A percentile compares a stretch with the other conserved stretches of the same genome.
Conservation (phyloP, 2,888 invertebrate species). For the Drosophila colorata region DNA sequence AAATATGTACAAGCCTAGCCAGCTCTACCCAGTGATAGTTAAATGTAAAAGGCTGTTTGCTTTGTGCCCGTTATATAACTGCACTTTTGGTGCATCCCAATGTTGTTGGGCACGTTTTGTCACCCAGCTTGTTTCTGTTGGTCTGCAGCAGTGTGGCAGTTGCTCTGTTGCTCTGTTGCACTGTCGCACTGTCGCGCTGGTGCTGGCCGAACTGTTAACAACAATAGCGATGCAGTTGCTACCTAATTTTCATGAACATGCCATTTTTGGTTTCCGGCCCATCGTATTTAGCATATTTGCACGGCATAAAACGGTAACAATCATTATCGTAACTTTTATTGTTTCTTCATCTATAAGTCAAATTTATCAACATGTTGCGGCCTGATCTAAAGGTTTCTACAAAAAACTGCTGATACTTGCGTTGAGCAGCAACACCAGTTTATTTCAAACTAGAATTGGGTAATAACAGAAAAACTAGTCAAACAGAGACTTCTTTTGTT, state of each 20-base stretch:
- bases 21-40: conserved; percentile 43
- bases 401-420: neutral
- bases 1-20: conserved; percentile 26
- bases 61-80: conserved; percentile 71
- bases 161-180: conserved; percentile 8
- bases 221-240: conserved; percentile 46
- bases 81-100: conserved; percentile 69
- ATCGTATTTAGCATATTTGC: conserved; percentile 67
- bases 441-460: neutral
- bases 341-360: conserved; percentile 57
- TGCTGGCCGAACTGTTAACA: conserved; percentile 37
- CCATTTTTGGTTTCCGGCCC: conserved; percentile 62
- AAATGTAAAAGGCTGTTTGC: conserved; percentile 67
- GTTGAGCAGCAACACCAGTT: neutral
- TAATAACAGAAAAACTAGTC: no score
- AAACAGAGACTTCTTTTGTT: no score
- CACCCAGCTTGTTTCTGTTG: conserved; percentile 61
- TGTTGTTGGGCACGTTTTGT: conserved; percentile 68
- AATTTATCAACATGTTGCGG: conserved; percentile 31
- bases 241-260: conserved; percentile 66
- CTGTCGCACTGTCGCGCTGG: conserved; percentile 9
- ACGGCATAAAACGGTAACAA: conserved; percentile 67
- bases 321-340: conserved; percentile 65
- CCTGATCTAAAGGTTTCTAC: conserved; percentile 2
- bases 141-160: neutral